Evolutionary conservation across 2,888 invertebrate species (phyloP), one percentile per base, ranked within the genome.

Genomic region (Nemurella pictetii): DNA sequence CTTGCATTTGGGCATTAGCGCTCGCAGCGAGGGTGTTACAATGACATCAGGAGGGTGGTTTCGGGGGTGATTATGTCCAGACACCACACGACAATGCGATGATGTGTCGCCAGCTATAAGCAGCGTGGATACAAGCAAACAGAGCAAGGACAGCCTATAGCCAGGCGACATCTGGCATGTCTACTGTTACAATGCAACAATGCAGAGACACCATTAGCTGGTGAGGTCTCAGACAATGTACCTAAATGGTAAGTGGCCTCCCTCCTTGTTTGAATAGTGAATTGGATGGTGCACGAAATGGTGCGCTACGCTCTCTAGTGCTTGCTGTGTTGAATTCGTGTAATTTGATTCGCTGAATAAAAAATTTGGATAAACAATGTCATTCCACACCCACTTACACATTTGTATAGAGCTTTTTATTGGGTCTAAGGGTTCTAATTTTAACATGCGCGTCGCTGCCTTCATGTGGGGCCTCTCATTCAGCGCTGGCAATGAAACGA

Each of bases 41-140:
- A 75, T n/a, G 75, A 27, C 27, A 27, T 25, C 15, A 55, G 75
- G 28, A 15, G 12, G 27, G 75, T 7, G 75, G 75, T 27, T 25
- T 3, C 27, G 75, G 75, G 75, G 75, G 75, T 75, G 75, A 75
- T 75, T 25, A 5, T 75, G 75, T 75, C 75, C 75, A 75, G 75
- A 75, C 27, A 75, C 75, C 27, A 12, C 55, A 27, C 3, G 75
- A 75, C 75, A 55, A 55, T 55, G 55, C 55, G 55, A 55, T 55
- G 55, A 55, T 55, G 55, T 55, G 55, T 55, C 55, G 55, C 55
- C 55, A 5, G 9, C 32, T 9, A 32, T 5, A 9, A 32, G 32
- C 55, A 2, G 55, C 55, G 9, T n/a, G n/a, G n/a, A n/a, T n/a
- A n/a, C n/a, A n/a, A n/a, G n/a, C n/a, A n/a, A 36, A 36, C 15